Conservation (phyloP, 2,113 vertebrate genomes). For the Engraulis encrasicolus region DNA sequence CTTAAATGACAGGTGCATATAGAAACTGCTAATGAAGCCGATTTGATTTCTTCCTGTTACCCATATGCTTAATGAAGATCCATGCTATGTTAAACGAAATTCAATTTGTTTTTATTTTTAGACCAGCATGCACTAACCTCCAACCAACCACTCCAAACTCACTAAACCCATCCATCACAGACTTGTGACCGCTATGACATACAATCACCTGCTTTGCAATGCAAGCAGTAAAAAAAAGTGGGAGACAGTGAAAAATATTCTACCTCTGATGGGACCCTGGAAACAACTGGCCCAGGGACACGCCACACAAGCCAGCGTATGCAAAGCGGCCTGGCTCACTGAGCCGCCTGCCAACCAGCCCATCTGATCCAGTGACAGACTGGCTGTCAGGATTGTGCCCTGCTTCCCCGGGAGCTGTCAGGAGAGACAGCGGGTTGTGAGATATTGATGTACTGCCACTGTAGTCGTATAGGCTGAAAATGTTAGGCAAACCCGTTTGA, state of each 20-base stretch:
- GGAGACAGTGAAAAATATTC: background rate
- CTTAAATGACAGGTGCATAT: too few relatives aligned
- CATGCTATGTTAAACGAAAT: too few relatives aligned
- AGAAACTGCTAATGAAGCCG: too few relatives aligned
- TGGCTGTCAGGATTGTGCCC: slow-evolving; percentile 33
- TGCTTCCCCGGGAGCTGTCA: slow-evolving; percentile 62
- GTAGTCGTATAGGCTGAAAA: background rate
- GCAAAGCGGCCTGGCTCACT: slow-evolving; percentile 84
- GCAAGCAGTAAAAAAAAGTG: background rate
- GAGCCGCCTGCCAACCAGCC: slow-evolving; percentile 67
- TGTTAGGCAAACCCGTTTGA: background rate
- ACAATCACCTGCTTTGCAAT: background rate
- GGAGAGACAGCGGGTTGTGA: slow-evolving; percentile 27
- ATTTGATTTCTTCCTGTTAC: too few relatives aligned
- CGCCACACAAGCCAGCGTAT: slow-evolving; percentile 81
- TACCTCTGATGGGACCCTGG: slow-evolving; percentile 82
- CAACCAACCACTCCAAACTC: too few relatives aligned
- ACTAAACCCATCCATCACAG: background rate
- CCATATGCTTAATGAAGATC: too few relatives aligned
- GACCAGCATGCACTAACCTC: too few relatives aligned
- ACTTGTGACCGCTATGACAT: background rate
- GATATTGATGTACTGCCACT: slow-evolving; percentile 4
- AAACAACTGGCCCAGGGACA: slow-evolving; percentile 84
- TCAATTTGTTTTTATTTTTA: too few relatives aligned
- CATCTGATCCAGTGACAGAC: slow-evolving; percentile 37